Base-by-base conservation (phyloP, 2,113 vertebrate genomes). In the Nyctereutes procyonoides region DNA sequence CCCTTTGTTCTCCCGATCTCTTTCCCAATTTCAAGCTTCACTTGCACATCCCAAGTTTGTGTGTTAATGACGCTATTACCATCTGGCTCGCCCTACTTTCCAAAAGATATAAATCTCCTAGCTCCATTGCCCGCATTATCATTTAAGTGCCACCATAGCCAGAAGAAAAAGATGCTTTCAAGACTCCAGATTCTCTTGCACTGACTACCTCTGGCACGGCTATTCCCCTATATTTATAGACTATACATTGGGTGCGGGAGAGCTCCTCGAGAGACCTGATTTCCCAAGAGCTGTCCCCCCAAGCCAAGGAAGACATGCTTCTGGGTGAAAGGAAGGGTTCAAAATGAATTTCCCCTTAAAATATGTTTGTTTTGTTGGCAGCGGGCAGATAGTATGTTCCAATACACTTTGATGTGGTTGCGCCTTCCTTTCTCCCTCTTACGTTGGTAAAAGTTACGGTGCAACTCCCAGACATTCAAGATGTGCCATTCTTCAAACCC, bases 81-180 rank as follows among this genome's bases (percentile, higher is more conserved):
- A 99, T 99, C 99, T 99, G 99, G 98, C 98, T 99, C 97, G 99
- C 98, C 99, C 99, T 99, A 99, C 99, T 99, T 99, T 99, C 99
- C 99, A 99, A 99, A 98, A 98, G 99, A 99, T 98, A 99, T 99
- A 99, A 99, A 99, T 99, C 99, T 99, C 98, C 96, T 97, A 92
- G 98, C 98, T 98, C 98, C 98, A 98, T 98, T 97, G 98, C 98
- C 93, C 60, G 62, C 98, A 98, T 98, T 98, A 98, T 97, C 98
- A 98, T 97, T 98, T 97, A 98, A 99, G 99, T 98, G 98, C 98
- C 98, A 98, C 98, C 98, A 81, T 98, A 97, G 98, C 98, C 98
- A 98, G 98, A 98, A 99, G 98, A 98, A 98, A 99, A 99, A 98
- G 97, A 98, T 96, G 98, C 98, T 99, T 98, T 98, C 98, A 98